phyloP scores from a whole-genome alignment of 2,797 vertebrate genomes.

The Chrysocyon brachyurus region DNA sequence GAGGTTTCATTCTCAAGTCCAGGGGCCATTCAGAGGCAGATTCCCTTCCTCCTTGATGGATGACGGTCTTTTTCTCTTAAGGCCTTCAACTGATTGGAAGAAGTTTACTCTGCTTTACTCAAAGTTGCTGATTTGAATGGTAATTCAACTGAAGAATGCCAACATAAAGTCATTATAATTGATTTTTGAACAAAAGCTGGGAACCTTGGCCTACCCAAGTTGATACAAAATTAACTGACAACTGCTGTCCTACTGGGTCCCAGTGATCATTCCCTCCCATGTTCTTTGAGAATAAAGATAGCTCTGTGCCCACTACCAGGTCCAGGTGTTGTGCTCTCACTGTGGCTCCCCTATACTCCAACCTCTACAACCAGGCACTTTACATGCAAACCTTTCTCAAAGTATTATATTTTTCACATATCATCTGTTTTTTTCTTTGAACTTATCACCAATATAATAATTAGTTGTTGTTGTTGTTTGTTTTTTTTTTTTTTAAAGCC shows the following conservation, averaged over 20 bases:
- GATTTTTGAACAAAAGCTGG: background rate
- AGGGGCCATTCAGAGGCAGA: background rate
- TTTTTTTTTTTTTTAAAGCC: background rate
- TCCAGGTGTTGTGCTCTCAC: background rate
- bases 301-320: no score
- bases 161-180: background rate
- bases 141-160: background rate
- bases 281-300: background rate
- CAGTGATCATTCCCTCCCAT: rapidly evolving
- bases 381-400: background rate
- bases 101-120: background rate
- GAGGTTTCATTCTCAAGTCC: rapidly evolving
- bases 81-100: background rate
- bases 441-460: background rate
- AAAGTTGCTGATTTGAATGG: background rate
- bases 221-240: background rate
- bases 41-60: background rate
- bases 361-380: background rate
- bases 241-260: background rate
- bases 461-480: no score
- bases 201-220: rapidly evolving
- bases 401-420: background rate
- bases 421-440: background rate
- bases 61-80: background rate
- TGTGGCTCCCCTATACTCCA: background rate